Evolutionary conservation across 2,113 vertebrate genomes (phyloP).

Genomic region (Oreochromis niloticus): DNA sequence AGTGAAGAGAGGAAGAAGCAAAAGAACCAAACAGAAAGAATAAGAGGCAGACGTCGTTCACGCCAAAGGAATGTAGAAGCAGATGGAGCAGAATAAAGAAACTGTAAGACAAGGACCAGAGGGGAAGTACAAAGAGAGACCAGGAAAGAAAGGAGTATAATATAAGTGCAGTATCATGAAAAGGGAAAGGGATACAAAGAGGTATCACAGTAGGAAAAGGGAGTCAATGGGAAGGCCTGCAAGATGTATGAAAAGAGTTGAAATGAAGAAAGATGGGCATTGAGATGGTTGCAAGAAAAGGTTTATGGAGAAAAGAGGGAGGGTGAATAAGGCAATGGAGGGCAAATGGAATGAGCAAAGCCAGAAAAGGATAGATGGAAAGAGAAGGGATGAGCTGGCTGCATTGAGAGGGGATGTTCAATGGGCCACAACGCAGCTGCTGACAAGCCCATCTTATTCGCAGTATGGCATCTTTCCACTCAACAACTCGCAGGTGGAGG

Average conservation of each 20-base stretch:
- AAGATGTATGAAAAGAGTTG: background rate
- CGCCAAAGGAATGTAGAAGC: background rate
- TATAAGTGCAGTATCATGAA: background rate
- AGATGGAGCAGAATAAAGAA: background rate
- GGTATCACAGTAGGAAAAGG: background rate
- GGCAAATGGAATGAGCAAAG: background rate
- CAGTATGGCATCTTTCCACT: constrained; percentile 41
- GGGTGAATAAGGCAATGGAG: background rate
- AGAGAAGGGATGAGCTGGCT: constrained; percentile 18
- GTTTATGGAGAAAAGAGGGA: background rate
- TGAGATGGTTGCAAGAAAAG: background rate
- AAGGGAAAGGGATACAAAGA: background rate
- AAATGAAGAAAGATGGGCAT: background rate
- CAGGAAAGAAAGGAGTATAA: background rate
- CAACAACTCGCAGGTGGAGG: constrained; percentile 31
- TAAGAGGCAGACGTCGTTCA: background rate
- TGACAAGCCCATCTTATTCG: constrained; percentile 44
- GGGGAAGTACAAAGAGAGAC: background rate
- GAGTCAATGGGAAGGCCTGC: background rate
- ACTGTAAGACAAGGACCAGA: background rate
- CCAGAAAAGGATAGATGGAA: constrained; percentile 16
- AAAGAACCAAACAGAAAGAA: background rate
- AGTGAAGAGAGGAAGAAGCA: background rate
- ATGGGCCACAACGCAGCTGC: constrained; percentile 34
- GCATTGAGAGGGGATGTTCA: constrained; percentile 14